Conservation (phyloP, 2,888 invertebrate genomes). For the Timema cristinae region DNA sequence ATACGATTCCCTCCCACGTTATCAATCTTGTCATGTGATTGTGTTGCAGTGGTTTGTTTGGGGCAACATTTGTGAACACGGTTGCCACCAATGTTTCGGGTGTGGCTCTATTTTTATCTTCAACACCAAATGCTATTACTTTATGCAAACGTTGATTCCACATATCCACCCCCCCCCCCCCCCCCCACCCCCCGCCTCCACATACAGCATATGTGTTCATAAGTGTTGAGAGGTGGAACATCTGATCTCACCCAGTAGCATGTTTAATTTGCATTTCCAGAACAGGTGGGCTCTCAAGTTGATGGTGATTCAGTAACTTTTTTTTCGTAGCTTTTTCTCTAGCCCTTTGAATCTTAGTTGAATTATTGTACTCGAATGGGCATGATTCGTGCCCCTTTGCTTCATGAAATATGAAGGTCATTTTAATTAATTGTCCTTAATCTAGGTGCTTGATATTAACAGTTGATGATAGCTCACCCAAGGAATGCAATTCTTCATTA, state of each 20-base stretch:
- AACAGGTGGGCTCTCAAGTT: no score
- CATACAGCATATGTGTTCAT: neutral
- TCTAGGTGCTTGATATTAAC: neutral
- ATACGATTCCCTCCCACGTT: neutral
- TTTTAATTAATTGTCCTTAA: neutral
- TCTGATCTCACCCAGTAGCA: neutral
- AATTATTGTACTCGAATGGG: neutral
- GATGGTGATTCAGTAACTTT: no score
- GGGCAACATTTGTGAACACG: neutral
- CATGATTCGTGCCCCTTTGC: neutral
- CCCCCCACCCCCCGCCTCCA: neutral
- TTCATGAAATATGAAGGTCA: neutral
- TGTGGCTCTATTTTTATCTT: conserved; percentile 2
- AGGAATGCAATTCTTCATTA: neutral
- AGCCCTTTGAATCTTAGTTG: neutral
- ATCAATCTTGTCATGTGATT: neutral
- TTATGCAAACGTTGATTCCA: neutral
- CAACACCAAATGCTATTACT: neutral
- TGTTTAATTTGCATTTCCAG: neutral
- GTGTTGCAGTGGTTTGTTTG: no score
- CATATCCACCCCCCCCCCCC: no score
- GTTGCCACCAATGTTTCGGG: neutral
- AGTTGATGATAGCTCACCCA: conserved; percentile 5
- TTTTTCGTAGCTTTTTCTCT: neutral
- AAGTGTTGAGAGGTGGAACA: conserved; percentile 1